Evolutionary conservation across 2,888 invertebrate genomes (phyloP).

Genomic region (Axea sp.): DNA sequence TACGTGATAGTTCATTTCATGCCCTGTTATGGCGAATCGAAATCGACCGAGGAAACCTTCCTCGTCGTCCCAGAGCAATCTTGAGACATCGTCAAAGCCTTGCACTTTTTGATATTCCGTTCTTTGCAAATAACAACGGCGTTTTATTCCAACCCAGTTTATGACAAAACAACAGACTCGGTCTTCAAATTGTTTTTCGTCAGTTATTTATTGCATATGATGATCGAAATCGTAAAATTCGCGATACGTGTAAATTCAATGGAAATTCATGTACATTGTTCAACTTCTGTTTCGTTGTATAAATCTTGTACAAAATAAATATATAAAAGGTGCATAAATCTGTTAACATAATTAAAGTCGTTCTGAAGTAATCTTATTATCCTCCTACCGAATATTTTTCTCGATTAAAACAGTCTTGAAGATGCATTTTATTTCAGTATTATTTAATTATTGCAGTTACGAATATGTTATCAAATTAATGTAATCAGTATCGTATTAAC

Average conservation of each 20-base stretch:
- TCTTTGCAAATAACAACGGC: slow-evolving; percentile 16
- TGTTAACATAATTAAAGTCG: no score
- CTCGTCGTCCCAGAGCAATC: slow-evolving; percentile 37
- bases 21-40: slow-evolving; percentile 16
- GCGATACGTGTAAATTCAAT: background rate
- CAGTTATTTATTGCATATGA: slow-evolving; percentile 30
- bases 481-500: no score
- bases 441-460: no score
- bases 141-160: slow-evolving; percentile 18
- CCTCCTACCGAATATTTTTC: no score
- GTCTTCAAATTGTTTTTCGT: slow-evolving; percentile 30
- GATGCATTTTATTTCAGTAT: no score
- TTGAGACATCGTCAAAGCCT: slow-evolving; percentile 31
- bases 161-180: slow-evolving; percentile 7
- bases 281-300: no score
- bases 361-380: no score
- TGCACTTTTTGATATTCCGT: slow-evolving; percentile 37
- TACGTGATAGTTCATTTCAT: slow-evolving; percentile 21
- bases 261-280: background rate
- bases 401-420: no score
- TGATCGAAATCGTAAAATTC: slow-evolving; percentile 10
- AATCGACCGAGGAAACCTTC: slow-evolving; percentile 24
- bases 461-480: no score
- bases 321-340: no score
- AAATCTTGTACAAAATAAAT: no score